These are phyloP conservation scores for Enteromius unitaeniatus DNA, from an alignment of 2,797 vertebrate species.

Conservation along the genomic window DNA sequence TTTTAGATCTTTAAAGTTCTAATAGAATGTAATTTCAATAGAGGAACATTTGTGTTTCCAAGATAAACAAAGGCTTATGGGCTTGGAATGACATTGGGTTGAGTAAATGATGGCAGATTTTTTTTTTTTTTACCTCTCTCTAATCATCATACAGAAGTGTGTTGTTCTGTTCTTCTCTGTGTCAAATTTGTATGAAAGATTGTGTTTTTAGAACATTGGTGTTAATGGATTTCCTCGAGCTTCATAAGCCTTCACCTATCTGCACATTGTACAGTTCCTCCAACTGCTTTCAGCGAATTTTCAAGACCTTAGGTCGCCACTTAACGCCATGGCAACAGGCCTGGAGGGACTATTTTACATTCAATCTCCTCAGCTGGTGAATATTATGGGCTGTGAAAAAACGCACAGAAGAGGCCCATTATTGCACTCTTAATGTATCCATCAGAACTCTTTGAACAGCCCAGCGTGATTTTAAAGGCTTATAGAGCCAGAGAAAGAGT, in stretches of 20 bases:
- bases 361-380: constrained; percentile 11
- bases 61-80: neutral
- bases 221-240: constrained; percentile 7
- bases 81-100: neutral
- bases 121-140: neutral
- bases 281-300: constrained; percentile 11
- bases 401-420: constrained; percentile 34
- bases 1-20: neutral
- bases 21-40: neutral
- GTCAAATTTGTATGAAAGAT: neutral
- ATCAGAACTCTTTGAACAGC: constrained; percentile 37
- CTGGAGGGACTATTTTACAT: constrained; percentile 39
- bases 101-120: neutral
- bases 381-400: constrained; percentile 40
- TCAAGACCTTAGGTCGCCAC: constrained; percentile 4
- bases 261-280: neutral
- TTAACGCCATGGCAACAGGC: constrained; percentile 42
- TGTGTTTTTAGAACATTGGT: neutral
- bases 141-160: neutral
- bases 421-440: constrained; percentile 43
- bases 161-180: neutral
- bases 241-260: constrained; percentile 1
- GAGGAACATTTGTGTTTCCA: neutral
- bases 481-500: neutral
- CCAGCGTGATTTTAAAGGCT: constrained; percentile 19